Conservation (phyloP, 1,140 invertebrate genomes). For the Drosophila oshimai region DNA sequence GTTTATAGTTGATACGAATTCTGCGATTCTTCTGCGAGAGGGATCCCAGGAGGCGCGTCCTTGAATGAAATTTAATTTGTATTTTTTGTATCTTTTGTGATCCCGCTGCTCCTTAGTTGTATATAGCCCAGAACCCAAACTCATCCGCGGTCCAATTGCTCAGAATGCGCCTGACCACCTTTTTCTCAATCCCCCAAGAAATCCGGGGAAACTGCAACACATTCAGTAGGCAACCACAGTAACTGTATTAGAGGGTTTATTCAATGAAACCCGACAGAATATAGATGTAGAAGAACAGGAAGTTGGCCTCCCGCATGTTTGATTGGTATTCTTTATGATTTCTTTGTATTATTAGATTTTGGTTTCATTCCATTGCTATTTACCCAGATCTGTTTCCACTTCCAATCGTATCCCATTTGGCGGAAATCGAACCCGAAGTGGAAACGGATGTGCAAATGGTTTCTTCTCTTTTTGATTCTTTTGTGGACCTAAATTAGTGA, state of each 20-base stretch:
- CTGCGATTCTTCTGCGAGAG: background rate
- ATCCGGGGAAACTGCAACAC: background rate
- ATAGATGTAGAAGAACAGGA: slow-evolving; percentile 9
- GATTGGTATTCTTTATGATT: slow-evolving; percentile 61
- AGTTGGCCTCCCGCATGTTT: slow-evolving; percentile 8
- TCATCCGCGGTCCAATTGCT: slow-evolving; percentile 19
- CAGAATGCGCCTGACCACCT: slow-evolving; percentile 16
- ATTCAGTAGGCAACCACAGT: background rate
- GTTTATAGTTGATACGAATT: slow-evolving; percentile 11
- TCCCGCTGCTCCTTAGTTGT: slow-evolving; percentile 18
- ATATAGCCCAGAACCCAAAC: slow-evolving; percentile 25
- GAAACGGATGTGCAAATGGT: background rate
- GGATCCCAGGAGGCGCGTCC: slow-evolving; percentile 2
- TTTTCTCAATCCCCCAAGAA: background rate
- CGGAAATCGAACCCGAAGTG: background rate
- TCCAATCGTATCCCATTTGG: background rate
- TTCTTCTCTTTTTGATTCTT: slow-evolving; percentile 20
- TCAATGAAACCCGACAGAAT: slow-evolving; percentile 34
- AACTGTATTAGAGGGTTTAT: slow-evolving; percentile 27
- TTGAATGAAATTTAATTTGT: slow-evolving; percentile 35
- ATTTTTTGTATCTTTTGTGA: slow-evolving; percentile 27
- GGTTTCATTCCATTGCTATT: background rate
- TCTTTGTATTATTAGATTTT: slow-evolving; percentile 24
- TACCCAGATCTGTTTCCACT: background rate
- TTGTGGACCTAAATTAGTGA: slow-evolving; percentile 1